Evolutionary conservation across 2,888 invertebrate species (phyloP).

Genomic region (Polyploca ridens): DNA sequence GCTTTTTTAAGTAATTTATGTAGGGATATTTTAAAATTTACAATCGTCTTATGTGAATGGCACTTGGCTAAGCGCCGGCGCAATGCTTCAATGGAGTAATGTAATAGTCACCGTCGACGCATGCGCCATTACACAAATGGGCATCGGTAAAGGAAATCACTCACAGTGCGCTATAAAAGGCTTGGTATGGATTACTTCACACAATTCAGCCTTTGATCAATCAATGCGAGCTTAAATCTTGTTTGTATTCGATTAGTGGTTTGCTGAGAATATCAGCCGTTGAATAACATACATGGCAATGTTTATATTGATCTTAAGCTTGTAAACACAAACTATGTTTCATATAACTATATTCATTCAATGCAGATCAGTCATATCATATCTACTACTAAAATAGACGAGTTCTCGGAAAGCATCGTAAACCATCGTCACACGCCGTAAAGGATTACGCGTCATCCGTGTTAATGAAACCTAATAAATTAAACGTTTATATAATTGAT

Average conservation of each 20-base stretch:
- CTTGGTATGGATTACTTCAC: conserved; percentile 17
- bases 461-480: neutral
- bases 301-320: neutral
- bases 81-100: conserved; percentile 21
- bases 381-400: neutral
- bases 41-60: neutral
- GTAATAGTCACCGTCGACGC: conserved; percentile 24
- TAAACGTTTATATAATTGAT: neutral
- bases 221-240: conserved; percentile 3
- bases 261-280: conserved; percentile 9
- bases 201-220: conserved; percentile 2
- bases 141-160: conserved; percentile 35
- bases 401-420: neutral
- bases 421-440: neutral
- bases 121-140: conserved; percentile 34
- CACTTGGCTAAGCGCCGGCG: conserved; percentile 30
- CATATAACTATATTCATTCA: too few relatives aligned
- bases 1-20: too few relatives aligned
- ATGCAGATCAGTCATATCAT: too few relatives aligned
- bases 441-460: neutral
- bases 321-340: neutral
- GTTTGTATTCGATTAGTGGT: neutral
- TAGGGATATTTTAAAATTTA: neutral
- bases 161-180: conserved; percentile 29
- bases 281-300: conserved; percentile 11